Conservation (phyloP, 2,888 invertebrate genomes). For the Dynastes tityus region DNA sequence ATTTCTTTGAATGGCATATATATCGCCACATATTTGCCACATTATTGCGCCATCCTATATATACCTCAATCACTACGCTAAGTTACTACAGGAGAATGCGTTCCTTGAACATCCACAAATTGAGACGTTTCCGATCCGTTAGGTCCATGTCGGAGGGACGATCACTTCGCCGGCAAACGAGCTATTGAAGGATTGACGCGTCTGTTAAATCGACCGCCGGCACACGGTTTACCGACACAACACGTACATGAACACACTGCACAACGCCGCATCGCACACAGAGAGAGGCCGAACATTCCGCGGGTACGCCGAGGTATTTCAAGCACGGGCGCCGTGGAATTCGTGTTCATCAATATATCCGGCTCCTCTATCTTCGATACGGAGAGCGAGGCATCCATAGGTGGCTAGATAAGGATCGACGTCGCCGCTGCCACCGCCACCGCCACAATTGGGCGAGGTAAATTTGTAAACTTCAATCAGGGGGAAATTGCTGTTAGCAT, state of each 20-base stretch:
- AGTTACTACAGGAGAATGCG: background rate
- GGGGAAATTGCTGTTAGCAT: constrained; percentile 11
- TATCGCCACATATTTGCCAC: too few species aligned
- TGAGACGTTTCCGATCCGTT: constrained; percentile 29
- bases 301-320: constrained; percentile 29
- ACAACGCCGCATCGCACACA: background rate
- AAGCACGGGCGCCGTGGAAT: constrained; percentile 19
- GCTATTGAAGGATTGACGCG: constrained; percentile 26
- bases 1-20: too few species aligned
- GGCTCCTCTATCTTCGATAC: constrained; percentile 1
- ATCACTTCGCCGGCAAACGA: background rate
- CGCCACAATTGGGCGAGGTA: constrained; percentile 3
- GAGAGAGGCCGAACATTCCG: constrained; percentile 14
- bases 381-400: background rate
- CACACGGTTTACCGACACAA: background rate
- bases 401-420: background rate
- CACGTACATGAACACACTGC: background rate
- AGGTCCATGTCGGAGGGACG: constrained; percentile 3
- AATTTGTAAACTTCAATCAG: constrained; percentile 21
- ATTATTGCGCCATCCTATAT: too few species aligned
- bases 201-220: constrained; percentile 21
- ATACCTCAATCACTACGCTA: too few species aligned
- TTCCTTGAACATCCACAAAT: constrained; percentile 7
- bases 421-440: background rate
- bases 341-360: constrained; percentile 32